Percentiles rank a stretch among this genome's conserved stretches.
Conservation (phyloP, 2,888 invertebrate genomes). For the Catocala nupta region DNA sequence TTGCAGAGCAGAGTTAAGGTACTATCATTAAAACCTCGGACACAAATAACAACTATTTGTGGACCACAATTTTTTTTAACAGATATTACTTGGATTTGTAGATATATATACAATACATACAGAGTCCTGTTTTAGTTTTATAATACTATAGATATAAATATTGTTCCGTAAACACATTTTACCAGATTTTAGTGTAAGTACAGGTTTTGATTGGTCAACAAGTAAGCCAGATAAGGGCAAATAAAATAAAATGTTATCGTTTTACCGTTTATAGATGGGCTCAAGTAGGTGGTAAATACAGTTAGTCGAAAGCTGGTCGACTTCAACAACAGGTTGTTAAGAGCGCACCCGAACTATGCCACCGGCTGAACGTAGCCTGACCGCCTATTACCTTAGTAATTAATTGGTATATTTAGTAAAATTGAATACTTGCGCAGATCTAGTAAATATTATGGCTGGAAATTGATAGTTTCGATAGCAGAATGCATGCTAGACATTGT, state of each 20-base stretch:
- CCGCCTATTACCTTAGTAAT: slow-evolving; percentile 19
- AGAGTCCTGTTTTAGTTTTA: too few relatives aligned
- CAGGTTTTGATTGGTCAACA: slow-evolving; percentile 5
- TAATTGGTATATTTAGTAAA: slow-evolving; percentile 24
- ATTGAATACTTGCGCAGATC: too few relatives aligned
- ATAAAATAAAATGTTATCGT: slow-evolving; percentile 52
- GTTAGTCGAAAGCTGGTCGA: slow-evolving; percentile 66
- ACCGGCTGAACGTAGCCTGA: slow-evolving; percentile 18
- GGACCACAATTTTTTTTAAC: too few relatives aligned
- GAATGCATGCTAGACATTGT: too few relatives aligned
- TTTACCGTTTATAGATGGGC: slow-evolving; percentile 58
- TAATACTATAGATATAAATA: too few relatives aligned
- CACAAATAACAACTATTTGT: too few relatives aligned
- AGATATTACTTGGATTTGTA: too few relatives aligned
- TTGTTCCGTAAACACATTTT: background rate
- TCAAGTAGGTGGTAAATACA: slow-evolving; percentile 60
- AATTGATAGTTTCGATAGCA: too few relatives aligned
- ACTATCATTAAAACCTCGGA: too few relatives aligned
- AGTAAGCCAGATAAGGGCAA: slow-evolving; percentile 57
- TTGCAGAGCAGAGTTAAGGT: too few relatives aligned
- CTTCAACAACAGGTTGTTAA: slow-evolving; percentile 58
- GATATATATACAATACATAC: too few relatives aligned
- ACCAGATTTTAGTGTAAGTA: background rate
- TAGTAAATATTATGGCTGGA: too few relatives aligned
- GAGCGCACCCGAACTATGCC: slow-evolving; percentile 47